Conservation (phyloP, 2,888 invertebrate species). For the Lottia scabra region DNA sequence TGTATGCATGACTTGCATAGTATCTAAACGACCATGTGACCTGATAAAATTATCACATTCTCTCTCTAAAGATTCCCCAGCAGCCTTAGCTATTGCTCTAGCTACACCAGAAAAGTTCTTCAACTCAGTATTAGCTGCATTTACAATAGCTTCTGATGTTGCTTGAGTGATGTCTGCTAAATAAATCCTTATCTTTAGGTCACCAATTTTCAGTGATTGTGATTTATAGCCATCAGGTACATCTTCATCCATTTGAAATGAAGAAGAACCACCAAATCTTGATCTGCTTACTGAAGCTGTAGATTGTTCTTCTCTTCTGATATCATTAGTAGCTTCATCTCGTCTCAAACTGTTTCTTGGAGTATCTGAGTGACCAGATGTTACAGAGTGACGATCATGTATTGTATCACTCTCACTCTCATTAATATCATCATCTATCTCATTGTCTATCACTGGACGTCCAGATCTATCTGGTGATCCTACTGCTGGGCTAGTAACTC, state of each 20-base stretch:
- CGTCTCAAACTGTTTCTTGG: background rate
- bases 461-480: background rate
- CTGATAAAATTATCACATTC: constrained; percentile 38
- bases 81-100: constrained; percentile 34
- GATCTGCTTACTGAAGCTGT: background rate
- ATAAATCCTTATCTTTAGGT: constrained; percentile 26
- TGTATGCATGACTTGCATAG: constrained; percentile 43
- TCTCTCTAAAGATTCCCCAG: constrained; percentile 33
- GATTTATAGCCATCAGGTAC: background rate
- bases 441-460: background rate
- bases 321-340: background rate
- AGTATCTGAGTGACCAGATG: background rate
- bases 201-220: background rate
- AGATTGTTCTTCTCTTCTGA: background rate
- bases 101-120: constrained; percentile 36
- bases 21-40: constrained; percentile 27
- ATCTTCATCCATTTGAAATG: background rate
- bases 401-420: background rate
- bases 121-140: constrained; percentile 37
- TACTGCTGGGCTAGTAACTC: background rate
- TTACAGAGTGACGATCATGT: background rate
- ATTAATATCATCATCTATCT: background rate
- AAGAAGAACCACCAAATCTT: background rate
- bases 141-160: constrained; percentile 39
- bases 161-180: constrained; percentile 38